Evolutionary conservation across 2,113 vertebrate species (phyloP).

Genomic region (Gorsachius goisagi): DNA sequence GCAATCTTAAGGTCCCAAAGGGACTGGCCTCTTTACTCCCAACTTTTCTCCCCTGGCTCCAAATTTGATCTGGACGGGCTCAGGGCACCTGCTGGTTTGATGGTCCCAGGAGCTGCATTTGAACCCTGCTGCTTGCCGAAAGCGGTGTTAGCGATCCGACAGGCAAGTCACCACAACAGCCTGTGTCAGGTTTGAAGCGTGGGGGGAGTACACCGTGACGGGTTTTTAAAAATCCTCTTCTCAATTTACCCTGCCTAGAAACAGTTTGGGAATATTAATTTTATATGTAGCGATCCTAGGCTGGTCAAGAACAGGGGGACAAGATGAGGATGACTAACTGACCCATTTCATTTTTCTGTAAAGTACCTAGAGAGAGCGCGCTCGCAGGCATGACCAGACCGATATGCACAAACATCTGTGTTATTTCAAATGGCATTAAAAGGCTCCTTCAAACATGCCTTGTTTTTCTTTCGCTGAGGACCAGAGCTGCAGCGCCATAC

Average conservation of each 20-base stretch:
- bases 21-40: neutral
- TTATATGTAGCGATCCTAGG: neutral
- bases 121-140: neutral
- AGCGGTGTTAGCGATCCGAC: fast-evolving
- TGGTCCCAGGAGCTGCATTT: fast-evolving
- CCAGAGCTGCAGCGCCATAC: neutral
- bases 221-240: neutral
- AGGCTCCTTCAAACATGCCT: neutral
- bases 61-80: neutral
- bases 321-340: neutral
- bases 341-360: neutral
- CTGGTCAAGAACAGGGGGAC: fast-evolving
- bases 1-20: neutral
- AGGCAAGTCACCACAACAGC: neutral
- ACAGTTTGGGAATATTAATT: neutral
- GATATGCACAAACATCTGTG: neutral
- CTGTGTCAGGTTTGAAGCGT: neutral
- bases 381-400: neutral
- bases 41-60: neutral
- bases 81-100: neutral
- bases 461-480: neutral
- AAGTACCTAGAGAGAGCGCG: neutral
- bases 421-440: neutral
- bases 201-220: fast-evolving
- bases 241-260: neutral